Evolutionary conservation across 2,113 vertebrate genomes (phyloP), one percentile per base, ranked within the genome.

Genomic region (Ophiodon elongatus): DNA sequence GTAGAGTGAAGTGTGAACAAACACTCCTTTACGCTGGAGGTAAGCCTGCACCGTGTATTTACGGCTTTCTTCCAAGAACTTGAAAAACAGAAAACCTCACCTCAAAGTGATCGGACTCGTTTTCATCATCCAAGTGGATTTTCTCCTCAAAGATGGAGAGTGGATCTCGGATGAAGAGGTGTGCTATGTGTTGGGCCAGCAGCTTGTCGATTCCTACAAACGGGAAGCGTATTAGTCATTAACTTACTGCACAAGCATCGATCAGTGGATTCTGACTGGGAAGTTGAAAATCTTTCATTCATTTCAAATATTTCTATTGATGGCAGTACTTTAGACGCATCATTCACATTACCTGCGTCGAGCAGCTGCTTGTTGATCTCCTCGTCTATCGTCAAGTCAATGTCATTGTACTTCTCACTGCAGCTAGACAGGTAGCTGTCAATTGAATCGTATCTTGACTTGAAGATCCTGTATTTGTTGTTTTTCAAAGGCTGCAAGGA

Each of bases 91-190:
- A 39, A n/a, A 70, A 14, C 2, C 56, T 79, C 92, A 93, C 98
- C 97, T 99, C 98, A 94, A 99, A 99, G 93, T 99, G 98, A 83
- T 99, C 98, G 0, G 98, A 99, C 91, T 99, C 98, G 25, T 99
- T 99, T 86, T 97, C 97, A 87, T 99, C 98, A 77, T 99, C 98
- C 91, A 99, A 88, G 86, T 99, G 93, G 90, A 99, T 97, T 93
- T 97, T 99, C 94, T 99, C 98, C 90, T 98, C 93, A 83, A 98
- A 99, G 62, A 99, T 94, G 2, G 96, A 97, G 90, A 99, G 90
- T 0, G 98, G 98, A 89, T 99, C 98, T 92, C 98, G 95, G 92
- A 99, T 99, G 92, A 99, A 99, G 88, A 99, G 97, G 88, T 99
- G 98, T 13, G 98, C 98, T 70, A 99, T 97, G 83, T 99, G 98